These are phyloP conservation scores for Antigone vipio DNA, from an alignment of 2,113 vertebrate genomes.

Conservation along the genomic window DNA sequence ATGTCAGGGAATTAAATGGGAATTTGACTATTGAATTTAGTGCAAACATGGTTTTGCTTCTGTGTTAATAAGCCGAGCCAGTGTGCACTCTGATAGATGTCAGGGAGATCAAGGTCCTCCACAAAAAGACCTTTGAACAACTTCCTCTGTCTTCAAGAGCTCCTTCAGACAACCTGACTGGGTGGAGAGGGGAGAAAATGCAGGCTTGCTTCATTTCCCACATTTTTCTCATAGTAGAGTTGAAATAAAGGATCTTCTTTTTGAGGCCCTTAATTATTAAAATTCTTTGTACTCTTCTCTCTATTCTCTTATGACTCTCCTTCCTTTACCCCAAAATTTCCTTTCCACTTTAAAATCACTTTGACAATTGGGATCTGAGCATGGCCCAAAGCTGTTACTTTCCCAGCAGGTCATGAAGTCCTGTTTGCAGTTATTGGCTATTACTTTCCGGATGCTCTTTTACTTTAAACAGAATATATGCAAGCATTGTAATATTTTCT, in stretches of 20 bases:
- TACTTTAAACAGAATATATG: background rate
- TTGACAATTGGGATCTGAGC: background rate
- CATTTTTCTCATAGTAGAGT: background rate
- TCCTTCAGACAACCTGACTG: conserved; percentile 52
- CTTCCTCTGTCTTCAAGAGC: conserved; percentile 11
- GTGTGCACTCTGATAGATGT: background rate
- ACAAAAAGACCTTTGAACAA: conserved; percentile 11
- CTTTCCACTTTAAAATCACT: background rate
- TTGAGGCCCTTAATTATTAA: background rate
- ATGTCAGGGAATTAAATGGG: background rate
- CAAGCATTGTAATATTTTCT: conserved; percentile 30
- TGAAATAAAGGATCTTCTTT: background rate
- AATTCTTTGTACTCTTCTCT: background rate
- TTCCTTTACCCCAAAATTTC: background rate
- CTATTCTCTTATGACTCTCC: background rate
- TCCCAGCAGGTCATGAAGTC: background rate
- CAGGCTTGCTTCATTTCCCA: background rate
- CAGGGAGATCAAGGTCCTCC: conserved; percentile 17
- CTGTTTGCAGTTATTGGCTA: conserved; percentile 1
- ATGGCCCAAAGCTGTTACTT: background rate
- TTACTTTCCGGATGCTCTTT: conserved; percentile 23
- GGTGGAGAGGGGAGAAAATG: conserved; percentile 2
- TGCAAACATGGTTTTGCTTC: background rate
- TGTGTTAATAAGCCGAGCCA: background rate
- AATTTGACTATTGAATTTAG: background rate